A percentile compares a stretch with the other conserved stretches of the same genome.
Evolutionary conservation across 2,888 invertebrate species (phyloP).

Genomic region (Perdita meconis): DNA sequence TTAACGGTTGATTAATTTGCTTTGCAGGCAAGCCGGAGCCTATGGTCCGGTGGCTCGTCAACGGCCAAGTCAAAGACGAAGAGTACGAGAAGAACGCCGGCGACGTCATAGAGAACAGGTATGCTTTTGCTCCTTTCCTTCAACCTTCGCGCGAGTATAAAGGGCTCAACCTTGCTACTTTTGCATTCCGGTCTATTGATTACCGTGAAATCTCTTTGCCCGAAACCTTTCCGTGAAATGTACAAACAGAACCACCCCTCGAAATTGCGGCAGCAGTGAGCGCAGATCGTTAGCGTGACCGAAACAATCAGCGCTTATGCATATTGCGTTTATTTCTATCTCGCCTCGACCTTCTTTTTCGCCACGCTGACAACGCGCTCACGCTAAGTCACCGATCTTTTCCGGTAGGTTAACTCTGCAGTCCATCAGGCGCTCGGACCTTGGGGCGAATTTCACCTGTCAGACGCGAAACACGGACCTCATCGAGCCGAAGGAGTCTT

Average conservation of each 20-base stretch:
- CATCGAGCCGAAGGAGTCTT: slow-evolving; percentile 91
- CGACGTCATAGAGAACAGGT: slow-evolving; percentile 93
- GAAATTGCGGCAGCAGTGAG: too few relatives aligned
- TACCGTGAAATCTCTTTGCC: background rate
- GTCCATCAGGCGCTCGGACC: slow-evolving; percentile 90
- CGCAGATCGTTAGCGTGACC: too few relatives aligned
- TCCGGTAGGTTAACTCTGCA: slow-evolving; percentile 85
- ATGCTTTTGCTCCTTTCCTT: slow-evolving; percentile 71
- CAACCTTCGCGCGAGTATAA: background rate
- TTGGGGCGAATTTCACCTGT: slow-evolving; percentile 94
- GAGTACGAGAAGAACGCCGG: slow-evolving; percentile 93
- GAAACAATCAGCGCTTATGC: too few relatives aligned
- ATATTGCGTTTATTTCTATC: too few relatives aligned
- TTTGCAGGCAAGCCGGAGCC: slow-evolving; percentile 91
- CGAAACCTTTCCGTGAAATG: too few relatives aligned
- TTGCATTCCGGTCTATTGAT: background rate
- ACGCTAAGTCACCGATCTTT: background rate
- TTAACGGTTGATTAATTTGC: slow-evolving; percentile 26
- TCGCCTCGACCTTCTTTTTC: background rate
- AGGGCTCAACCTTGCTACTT: background rate
- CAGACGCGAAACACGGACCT: slow-evolving; percentile 94
- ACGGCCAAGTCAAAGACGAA: slow-evolving; percentile 90
- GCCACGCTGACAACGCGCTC: background rate
- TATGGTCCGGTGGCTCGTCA: slow-evolving; percentile 92
- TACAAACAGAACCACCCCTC: too few relatives aligned